Evolutionary conservation across 23 tunicate species (phyloP).

Genomic region (Trididemnum nubilum): DNA sequence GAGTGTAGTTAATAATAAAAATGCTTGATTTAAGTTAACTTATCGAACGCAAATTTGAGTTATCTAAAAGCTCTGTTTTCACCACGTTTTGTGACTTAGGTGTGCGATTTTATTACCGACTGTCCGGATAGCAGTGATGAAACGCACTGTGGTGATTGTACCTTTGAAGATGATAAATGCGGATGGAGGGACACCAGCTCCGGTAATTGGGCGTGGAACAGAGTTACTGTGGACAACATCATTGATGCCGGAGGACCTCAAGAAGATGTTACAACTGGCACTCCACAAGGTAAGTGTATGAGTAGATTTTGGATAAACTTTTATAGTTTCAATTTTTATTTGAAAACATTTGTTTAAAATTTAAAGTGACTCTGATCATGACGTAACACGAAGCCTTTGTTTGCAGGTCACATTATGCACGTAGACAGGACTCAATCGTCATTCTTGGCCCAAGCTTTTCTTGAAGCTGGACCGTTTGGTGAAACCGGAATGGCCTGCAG

Average conservation of each 20-base stretch:
- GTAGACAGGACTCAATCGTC: slow-evolving; percentile 71
- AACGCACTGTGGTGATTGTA: slow-evolving; percentile 66
- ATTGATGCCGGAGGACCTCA: slow-evolving; percentile 61
- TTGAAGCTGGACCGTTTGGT: slow-evolving; percentile 83
- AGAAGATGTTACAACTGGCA: slow-evolving; percentile 69
- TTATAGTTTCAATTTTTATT: no score
- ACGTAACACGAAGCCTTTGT: no score
- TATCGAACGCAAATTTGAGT: no score
- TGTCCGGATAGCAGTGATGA: slow-evolving; percentile 84
- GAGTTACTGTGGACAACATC: slow-evolving; percentile 54
- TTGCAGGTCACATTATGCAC: slow-evolving; percentile 84
- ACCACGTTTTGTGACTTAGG: slow-evolving; percentile 26
- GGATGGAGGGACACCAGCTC: slow-evolving; percentile 90
- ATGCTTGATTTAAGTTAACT: no score
- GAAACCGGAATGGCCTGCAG: slow-evolving; percentile 78
- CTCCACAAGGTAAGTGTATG: slow-evolving; percentile 38
- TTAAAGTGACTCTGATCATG: no score
- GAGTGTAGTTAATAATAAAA: no score
- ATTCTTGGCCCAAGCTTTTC: slow-evolving; percentile 71
- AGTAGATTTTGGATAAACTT: no score
- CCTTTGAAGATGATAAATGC: slow-evolving; percentile 72
- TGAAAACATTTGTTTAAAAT: no score
- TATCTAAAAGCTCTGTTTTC: no score
- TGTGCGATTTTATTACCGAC: slow-evolving; percentile 65
- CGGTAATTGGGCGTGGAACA: slow-evolving; percentile 87